These are phyloP conservation scores for Ranitomeya variabilis DNA, from an alignment of 2,113 vertebrate genomes.

Conservation along the genomic window DNA sequence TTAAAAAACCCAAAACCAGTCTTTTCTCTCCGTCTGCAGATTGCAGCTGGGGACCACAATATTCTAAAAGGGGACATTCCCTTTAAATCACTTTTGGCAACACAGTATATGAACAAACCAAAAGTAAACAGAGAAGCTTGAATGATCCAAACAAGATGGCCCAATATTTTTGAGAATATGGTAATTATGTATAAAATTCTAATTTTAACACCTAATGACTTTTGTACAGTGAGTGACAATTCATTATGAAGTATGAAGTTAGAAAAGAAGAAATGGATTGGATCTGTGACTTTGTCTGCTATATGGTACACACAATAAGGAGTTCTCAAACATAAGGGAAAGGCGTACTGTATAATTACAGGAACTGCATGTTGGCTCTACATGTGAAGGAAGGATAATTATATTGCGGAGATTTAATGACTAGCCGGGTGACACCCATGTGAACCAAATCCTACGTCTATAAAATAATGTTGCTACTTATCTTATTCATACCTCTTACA, in stretches of 20 bases:
- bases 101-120: too few species aligned
- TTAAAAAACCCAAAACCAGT: too few species aligned
- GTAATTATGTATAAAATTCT: too few species aligned
- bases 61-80: too few species aligned
- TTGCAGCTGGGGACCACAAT: too few species aligned
- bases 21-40: too few species aligned
- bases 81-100: too few species aligned
- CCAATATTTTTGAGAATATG: too few species aligned
- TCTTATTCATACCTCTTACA: neutral
- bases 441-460: neutral
- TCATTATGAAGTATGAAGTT: neutral
- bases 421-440: neutral
- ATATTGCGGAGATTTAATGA: conserved; percentile 8
- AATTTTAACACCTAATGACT: too few species aligned
- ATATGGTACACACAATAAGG: neutral
- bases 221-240: too few species aligned
- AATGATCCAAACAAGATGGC: too few species aligned
- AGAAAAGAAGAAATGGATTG: neutral
- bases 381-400: conserved; percentile 5
- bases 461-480: neutral
- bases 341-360: conserved; percentile 12
- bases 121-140: too few species aligned
- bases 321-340: neutral
- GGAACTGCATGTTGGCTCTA: conserved; percentile 1
- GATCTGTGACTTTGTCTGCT: neutral